Evolutionary conservation across 2,888 invertebrate genomes (phyloP).

Genomic region (Charanyca ferruginea): DNA sequence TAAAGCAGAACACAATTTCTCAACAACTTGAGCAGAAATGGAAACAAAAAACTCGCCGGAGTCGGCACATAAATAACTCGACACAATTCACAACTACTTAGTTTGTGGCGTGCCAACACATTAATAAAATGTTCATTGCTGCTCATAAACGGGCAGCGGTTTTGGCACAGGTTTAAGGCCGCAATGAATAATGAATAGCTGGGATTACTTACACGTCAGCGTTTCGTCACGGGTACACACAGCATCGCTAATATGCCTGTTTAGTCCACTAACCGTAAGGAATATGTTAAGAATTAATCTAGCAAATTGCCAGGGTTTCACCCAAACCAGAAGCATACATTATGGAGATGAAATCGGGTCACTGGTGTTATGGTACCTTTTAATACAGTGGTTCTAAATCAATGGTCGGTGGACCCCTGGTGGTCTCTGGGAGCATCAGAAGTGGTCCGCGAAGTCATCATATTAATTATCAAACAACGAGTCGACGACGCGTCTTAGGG

Average conservation of each 20-base stretch:
- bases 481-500: too few species aligned
- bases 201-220: constrained; percentile 50
- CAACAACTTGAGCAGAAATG: constrained; percentile 43
- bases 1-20: constrained; percentile 48
- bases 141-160: constrained; percentile 48
- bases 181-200: constrained; percentile 54
- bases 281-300: constrained; percentile 52
- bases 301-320: constrained; percentile 26
- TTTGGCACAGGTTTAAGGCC: constrained; percentile 48
- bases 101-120: constrained; percentile 60
- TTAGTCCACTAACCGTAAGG: constrained; percentile 37
- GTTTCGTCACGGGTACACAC: constrained; percentile 48
- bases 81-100: constrained; percentile 54
- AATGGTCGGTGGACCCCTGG: too few species aligned
- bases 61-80: constrained; percentile 56
- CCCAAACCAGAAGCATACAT: not conserved
- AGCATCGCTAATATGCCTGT: constrained; percentile 50
- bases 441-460: too few species aligned
- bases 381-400: too few species aligned
- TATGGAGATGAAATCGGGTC: constrained; percentile 16
- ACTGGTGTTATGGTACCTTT: not conserved
- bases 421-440: too few species aligned
- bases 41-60: constrained; percentile 49
- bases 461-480: too few species aligned
- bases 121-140: constrained; percentile 63